Evolutionary conservation across 2,888 invertebrate genomes (phyloP), one percentile per base, ranked within the genome.

Genomic region (Polydrusus pterygomalis): DNA sequence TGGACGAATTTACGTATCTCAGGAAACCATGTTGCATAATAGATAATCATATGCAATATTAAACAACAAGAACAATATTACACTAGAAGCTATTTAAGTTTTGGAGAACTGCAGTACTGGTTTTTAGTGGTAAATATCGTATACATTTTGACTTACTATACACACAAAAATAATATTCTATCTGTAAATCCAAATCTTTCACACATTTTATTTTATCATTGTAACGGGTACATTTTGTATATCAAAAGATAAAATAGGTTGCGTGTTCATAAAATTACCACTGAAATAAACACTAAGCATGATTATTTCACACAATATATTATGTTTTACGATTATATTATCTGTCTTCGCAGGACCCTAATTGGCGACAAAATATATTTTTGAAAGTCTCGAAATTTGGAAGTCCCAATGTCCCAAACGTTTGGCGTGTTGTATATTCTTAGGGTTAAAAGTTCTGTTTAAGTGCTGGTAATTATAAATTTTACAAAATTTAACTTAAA

Each of bases 291-390:
- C 47, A 47, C 40, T 13, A 63, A 45, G 56, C 40, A 63, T 63
- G 45, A 63, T 63, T 63, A 63, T 63, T 63, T 63, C 63, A 43
- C 43, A 63, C 40, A 63, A 63, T 63, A 43, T 43, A 45, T 45
- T 63, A 17, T 63, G 17, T 17, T 47, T 47, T 17, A 47, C 47
- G 47, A 47, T 47, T 47, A 17, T 47, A 47, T 47, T 47, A 47
- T 47, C 47, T 47, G 17, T 47, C 47, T 47, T 47, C 17, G 15
- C 47, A 47, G 47, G 47, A 17, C 17, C 5, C 17, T 47, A 47
- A 47, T 47, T 47, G 47, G 8, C 47, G 47, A 47, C 47, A 17
- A 47, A 47, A 47, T 47, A 47, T 17, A 47, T 43, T 43, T 43
- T 43, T 43, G n/a, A 47, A 47, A 47, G 47, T 17, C 8, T 47